Percentiles rank a stretch among this genome's conserved stretches.
Evolutionary conservation across 2,797 vertebrate genomes (phyloP).

Genomic region (Vipera ursinii): DNA sequence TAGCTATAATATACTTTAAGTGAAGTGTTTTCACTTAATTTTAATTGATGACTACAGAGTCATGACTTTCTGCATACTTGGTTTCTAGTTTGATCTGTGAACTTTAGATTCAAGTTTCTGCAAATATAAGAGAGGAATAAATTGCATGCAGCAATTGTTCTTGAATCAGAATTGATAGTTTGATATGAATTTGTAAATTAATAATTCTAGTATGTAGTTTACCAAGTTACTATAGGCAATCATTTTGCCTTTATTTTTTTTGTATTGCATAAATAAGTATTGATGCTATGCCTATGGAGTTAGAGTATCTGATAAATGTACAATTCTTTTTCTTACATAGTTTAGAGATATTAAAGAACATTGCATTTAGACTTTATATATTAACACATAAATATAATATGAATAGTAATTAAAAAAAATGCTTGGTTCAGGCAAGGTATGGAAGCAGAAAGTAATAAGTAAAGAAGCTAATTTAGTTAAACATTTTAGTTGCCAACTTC

Average conservation of each 20-base stretch:
- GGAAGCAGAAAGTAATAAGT: neutral
- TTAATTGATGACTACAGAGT: neutral
- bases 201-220: neutral
- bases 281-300: neutral
- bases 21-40: neutral
- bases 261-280: neutral
- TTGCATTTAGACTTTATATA: constrained; percentile 1
- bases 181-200: constrained; percentile 19
- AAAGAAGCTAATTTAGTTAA: neutral
- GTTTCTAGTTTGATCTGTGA: neutral
- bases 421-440: neutral
- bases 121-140: neutral
- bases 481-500: neutral
- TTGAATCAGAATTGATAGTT: constrained; percentile 23
- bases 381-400: neutral
- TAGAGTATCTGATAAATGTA: neutral
- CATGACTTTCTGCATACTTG: rapidly evolving
- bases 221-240: neutral
- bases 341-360: neutral
- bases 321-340: neutral
- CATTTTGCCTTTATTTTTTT: neutral
- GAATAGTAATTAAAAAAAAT: neutral
- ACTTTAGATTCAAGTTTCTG: constrained; percentile 14
- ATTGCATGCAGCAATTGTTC: constrained; percentile 9
- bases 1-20: neutral